phyloP scores from a whole-genome alignment of 2,797 vertebrate genomes.

The Pelochelys cantorii region DNA sequence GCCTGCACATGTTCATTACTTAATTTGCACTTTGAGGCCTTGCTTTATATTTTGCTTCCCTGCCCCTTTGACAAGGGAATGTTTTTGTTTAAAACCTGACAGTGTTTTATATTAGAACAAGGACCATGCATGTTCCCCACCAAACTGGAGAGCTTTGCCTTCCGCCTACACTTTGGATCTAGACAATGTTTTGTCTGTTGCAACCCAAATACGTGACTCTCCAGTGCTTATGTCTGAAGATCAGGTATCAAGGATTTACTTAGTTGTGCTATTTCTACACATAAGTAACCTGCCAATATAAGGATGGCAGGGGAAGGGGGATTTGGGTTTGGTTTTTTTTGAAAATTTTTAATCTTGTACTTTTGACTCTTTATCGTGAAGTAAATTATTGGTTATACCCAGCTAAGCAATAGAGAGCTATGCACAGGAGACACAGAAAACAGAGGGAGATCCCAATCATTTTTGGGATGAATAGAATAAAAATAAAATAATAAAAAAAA shows the following conservation, averaged over 20 bases:
- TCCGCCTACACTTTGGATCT: not conserved
- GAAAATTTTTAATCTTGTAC: not conserved
- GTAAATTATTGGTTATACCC: not conserved
- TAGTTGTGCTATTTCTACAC: not conserved
- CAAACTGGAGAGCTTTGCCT: not conserved
- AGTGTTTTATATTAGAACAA: not conserved
- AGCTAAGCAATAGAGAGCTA: not conserved
- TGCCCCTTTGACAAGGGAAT: not conserved
- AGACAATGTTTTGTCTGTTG: slow-evolving; percentile 11
- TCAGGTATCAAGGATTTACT: no score
- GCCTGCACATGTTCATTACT: not conserved
- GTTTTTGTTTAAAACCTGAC: not conserved
- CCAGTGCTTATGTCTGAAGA: not conserved
- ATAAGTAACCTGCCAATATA: not conserved
- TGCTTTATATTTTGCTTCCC: not conserved
- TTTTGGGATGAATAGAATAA: no score
- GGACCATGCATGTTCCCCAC: not conserved
- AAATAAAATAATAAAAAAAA: not conserved
- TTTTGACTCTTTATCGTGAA: not conserved
- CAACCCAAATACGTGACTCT: not conserved
- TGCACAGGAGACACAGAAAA: not conserved
- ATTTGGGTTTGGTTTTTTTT: not conserved
- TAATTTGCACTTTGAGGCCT: not conserved
- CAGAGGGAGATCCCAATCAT: not conserved
- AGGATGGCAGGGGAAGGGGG: not conserved